phyloP scores from a whole-genome alignment of 2,113 vertebrate species.

The Bagarius yarrelli region DNA sequence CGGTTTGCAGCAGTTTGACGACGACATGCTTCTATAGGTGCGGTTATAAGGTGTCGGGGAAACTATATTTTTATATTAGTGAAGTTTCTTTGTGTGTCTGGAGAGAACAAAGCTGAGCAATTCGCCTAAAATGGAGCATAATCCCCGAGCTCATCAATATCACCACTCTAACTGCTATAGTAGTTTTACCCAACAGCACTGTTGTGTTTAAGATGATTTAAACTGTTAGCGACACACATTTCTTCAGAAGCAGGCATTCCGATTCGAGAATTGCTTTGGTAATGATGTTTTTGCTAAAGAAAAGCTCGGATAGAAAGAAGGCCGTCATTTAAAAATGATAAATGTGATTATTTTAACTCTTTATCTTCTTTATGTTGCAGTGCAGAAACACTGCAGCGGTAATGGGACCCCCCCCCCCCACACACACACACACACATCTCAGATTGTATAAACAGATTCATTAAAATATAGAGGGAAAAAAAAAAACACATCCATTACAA shows the following conservation, averaged over 20 bases:
- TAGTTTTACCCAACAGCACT: not conserved
- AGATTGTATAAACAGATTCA: not conserved
- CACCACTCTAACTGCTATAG: not conserved
- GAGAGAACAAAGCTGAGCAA: not conserved
- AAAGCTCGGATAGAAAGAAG: not conserved
- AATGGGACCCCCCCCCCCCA: not conserved
- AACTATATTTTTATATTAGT: not conserved
- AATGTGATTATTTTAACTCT: not conserved
- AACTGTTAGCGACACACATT: not conserved
- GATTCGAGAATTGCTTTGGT: not conserved
- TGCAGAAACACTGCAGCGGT: not conserved
- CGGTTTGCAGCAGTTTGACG: too few relatives aligned
- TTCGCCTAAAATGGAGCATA: not conserved
- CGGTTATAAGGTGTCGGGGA: too few relatives aligned
- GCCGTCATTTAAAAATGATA: not conserved
- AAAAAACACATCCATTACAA: not conserved
- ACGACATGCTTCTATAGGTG: too few relatives aligned
- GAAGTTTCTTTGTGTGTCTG: not conserved
- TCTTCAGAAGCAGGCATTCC: not conserved
- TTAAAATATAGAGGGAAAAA: not conserved
- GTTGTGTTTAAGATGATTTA: not conserved
- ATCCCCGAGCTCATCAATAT: slow-evolving; percentile 5
- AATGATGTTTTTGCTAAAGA: not conserved
- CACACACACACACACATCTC: too few relatives aligned
- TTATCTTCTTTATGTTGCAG: not conserved